Percentiles rank a stretch among this genome's conserved stretches.
These are phyloP conservation scores for Callorhinus ursinus DNA, from an alignment of 2,113 vertebrate species.

Conservation along the genomic window DNA sequence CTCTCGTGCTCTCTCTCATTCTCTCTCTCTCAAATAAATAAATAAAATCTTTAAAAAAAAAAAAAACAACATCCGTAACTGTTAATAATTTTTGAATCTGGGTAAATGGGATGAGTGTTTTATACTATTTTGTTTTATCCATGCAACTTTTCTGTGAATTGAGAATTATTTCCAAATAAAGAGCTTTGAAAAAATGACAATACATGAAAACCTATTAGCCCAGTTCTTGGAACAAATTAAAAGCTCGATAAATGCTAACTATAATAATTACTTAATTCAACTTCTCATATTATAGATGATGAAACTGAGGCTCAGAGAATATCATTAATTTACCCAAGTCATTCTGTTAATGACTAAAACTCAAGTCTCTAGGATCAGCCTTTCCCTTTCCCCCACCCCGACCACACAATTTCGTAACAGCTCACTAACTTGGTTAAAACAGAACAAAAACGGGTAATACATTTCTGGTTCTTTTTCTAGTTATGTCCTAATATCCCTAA, in stretches of 20 bases:
- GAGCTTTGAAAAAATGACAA: neutral
- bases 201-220: neutral
- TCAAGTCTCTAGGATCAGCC: neutral
- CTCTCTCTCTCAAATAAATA: too few relatives aligned
- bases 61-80: neutral
- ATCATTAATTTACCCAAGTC: neutral
- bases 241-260: conserved; percentile 18
- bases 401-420: neutral
- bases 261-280: neutral
- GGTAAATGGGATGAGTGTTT: neutral
- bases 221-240: conserved; percentile 24
- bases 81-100: neutral
- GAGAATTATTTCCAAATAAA: neutral
- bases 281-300: neutral
- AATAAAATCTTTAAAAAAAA: too few relatives aligned
- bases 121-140: neutral
- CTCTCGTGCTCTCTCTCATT: too few relatives aligned
- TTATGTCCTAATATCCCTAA: neutral
- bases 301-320: neutral
- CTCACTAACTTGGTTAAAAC: conserved; percentile 7
- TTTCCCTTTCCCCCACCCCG: neutral
- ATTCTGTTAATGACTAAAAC: neutral
- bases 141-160: neutral
- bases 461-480: neutral
- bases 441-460: neutral